Conservation (phyloP, 2,113 vertebrate genomes). For the Falco punctatus region DNA sequence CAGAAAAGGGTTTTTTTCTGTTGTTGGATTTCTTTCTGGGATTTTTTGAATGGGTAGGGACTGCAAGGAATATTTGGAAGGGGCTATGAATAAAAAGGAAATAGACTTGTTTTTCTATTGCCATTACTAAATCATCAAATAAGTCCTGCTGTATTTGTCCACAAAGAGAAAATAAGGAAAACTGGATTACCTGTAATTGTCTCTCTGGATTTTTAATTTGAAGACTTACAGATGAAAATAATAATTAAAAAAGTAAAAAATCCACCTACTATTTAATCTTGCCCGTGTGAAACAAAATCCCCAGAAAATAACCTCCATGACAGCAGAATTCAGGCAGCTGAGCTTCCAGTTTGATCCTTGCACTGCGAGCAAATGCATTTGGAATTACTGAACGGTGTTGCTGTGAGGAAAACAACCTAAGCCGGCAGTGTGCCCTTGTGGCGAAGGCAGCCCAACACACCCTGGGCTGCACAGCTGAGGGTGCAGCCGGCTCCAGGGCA, state of each 20-base stretch:
- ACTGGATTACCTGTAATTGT: neutral
- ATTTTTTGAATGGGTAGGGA: neutral
- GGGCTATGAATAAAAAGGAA: neutral
- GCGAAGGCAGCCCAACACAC: neutral
- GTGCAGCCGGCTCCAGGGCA: neutral
- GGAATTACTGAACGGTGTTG: neutral
- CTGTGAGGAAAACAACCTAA: neutral
- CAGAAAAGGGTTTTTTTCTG: neutral
- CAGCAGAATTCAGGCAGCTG: neutral
- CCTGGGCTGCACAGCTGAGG: neutral
- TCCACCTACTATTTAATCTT: neutral
- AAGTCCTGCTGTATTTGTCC: neutral
- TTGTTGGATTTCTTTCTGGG: neutral
- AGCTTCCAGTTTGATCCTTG: neutral
- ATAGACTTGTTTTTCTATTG: neutral
- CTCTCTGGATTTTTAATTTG: neutral
- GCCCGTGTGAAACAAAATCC: fast-evolving
- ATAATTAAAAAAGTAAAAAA: neutral
- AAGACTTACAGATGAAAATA: neutral
- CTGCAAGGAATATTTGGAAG: neutral
- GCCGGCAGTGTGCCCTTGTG: neutral
- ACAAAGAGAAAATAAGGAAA: neutral
- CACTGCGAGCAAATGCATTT: neutral
- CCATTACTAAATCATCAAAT: neutral
- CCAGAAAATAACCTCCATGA: neutral